A percentile compares a stretch with the other conserved stretches of the same genome.
Conservation (phyloP, 2,113 vertebrate genomes). For the Oxyruncus cristatus region DNA sequence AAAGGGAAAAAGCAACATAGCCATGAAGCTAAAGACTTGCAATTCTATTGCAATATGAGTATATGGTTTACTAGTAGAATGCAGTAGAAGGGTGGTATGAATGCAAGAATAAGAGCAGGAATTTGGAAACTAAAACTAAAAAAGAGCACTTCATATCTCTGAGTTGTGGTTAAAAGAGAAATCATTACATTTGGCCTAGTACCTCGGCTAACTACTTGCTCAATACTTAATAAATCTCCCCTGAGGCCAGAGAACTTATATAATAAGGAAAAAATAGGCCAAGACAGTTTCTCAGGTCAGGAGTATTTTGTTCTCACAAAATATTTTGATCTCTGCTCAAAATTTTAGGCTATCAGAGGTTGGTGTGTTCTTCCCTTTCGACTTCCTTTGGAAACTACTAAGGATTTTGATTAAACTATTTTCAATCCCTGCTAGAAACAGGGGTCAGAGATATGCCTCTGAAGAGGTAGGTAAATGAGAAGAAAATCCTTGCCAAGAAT, state of each 20-base stretch:
- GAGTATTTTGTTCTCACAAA: neutral
- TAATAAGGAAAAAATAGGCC: neutral
- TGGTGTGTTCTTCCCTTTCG: neutral
- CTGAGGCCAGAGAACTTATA: neutral
- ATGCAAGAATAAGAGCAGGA: neutral
- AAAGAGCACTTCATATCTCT: neutral
- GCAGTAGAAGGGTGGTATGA: neutral
- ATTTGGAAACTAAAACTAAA: neutral
- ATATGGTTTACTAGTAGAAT: neutral
- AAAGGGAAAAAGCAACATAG: neutral
- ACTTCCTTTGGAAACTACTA: neutral
- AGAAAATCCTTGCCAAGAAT: neutral
- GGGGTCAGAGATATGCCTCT: neutral
- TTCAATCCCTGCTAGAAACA: neutral
- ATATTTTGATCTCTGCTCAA: neutral
- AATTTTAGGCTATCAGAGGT: neutral
- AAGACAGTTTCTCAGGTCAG: neutral
- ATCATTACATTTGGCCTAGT: neutral
- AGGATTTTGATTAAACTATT: neutral
- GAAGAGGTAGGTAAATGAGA: neutral
- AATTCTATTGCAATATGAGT: neutral
- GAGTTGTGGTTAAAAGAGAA: neutral
- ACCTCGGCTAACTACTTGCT: neutral
- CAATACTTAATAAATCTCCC: neutral
- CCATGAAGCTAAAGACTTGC: neutral